These are phyloP conservation scores for Acropora yongei DNA, from an alignment of 64 coral and sea anemone species.

Conservation along the genomic window DNA sequence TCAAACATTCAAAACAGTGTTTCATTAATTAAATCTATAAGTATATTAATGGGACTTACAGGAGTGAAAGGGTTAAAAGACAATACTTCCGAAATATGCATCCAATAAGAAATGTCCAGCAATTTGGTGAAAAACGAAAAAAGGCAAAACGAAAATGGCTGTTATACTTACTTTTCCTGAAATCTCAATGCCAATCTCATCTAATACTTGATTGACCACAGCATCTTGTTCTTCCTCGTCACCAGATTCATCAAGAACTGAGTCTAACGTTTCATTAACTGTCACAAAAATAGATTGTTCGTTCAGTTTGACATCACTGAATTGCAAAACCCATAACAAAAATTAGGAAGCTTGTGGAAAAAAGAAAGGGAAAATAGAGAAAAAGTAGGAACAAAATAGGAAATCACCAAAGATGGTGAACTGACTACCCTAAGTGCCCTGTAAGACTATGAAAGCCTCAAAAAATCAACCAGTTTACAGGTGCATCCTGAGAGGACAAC, in stretches of 20 bases:
- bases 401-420: too few species aligned
- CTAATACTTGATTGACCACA: slow-evolving; percentile 96
- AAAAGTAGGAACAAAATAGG: too few species aligned
- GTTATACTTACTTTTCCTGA: slow-evolving; percentile 84
- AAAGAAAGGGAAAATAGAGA: background rate
- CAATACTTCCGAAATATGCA: too few species aligned
- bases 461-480: too few species aligned
- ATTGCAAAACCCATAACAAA: background rate
- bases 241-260: slow-evolving; percentile 92
- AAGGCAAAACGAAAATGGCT: background rate
- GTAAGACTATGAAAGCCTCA: too few species aligned
- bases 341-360: background rate
- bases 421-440: too few species aligned
- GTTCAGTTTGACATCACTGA: background rate
- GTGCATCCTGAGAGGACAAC: too few species aligned
- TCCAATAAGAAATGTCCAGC: background rate
- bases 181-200: slow-evolving; percentile 98
- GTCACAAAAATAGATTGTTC: background rate
- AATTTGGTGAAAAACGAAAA: background rate
- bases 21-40: too few species aligned
- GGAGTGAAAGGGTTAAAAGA: too few species aligned
- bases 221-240: slow-evolving; percentile 98
- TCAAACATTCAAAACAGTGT: too few species aligned
- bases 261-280: slow-evolving; percentile 97
- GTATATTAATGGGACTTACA: too few species aligned